Evolutionary conservation across 2,797 vertebrate genomes (phyloP), one percentile per base, ranked within the genome.

Genomic region (Limnodromus scolopaceus): DNA sequence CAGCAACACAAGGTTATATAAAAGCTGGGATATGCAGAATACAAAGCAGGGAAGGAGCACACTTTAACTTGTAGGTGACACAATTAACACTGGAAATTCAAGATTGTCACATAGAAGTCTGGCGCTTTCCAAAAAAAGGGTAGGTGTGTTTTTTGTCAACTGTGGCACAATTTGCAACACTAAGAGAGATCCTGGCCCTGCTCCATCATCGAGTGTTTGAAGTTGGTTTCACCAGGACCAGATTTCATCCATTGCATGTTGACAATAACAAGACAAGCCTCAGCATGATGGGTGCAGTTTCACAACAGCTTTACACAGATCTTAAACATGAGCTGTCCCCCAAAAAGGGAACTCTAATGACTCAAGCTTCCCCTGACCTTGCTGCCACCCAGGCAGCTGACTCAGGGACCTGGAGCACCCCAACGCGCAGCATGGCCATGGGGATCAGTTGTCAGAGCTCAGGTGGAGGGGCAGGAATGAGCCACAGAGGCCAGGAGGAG

Each of bases 81-180:
- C 58, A 90, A n/a, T 69, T 78, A 87, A 79, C 36, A 64, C n/a
- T 61, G 83, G 60, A 94, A 93, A 89, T 55, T 87, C 85, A 89
- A 72, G 39, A 78, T 6, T 64, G 36, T 61, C 80, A 77, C 36
- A 61, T 5, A 19, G 13, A 86, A 92, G 76, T 53, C 76, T 88
- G 45, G 63, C 1, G 0, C 54, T 68, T 86, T 4, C 65, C 4
- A 84, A 80, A 83, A 32, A 82, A 85, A 34, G 16, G 1, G 19
- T 5, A 54, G 28, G 17, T 54, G 28, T 54, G 4, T 6, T 22
- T 84, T 61, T 58, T 60, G 48, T 65, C 58, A 74, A 13, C 41
- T 64, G 60, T 68, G 46, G 38, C 65, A 89, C 64, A 74, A 49
- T 58, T 81, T 85, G 82, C 61, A 89, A 51, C 74, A 88, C 15